These are phyloP conservation scores for Xiphorhynchus elegans DNA, from an alignment of 2,113 vertebrate genomes.

Conservation along the genomic window DNA sequence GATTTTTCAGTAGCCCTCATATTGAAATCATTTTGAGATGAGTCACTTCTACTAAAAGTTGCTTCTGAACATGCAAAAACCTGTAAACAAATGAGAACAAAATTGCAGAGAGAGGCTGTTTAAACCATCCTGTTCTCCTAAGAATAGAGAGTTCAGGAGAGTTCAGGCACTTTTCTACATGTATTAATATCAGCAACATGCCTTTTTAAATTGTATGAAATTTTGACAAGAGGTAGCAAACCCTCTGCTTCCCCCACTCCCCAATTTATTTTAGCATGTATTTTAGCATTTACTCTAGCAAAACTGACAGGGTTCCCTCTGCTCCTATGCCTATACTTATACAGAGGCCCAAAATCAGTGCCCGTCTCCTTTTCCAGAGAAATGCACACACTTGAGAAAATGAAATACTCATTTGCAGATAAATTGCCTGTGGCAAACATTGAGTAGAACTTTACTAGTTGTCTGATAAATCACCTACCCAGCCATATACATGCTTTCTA, in stretches of 20 bases:
- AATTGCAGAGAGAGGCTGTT: not conserved
- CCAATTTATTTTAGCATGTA: not conserved
- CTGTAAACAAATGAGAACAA: not conserved
- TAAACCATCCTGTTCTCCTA: not conserved
- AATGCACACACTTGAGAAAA: not conserved
- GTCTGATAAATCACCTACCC: not conserved
- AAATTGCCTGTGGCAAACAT: not conserved
- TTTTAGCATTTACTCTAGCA: not conserved
- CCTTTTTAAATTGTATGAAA: not conserved
- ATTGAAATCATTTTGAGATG: not conserved
- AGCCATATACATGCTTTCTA: not conserved
- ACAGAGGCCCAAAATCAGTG: not conserved
- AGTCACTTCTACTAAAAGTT: not conserved
- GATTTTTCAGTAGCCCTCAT: not conserved
- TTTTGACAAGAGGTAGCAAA: not conserved
- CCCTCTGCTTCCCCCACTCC: too few relatives aligned
- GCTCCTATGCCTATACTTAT: not conserved
- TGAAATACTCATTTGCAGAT: conserved; percentile 1
- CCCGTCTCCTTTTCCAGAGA: not conserved
- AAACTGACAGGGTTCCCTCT: not conserved
- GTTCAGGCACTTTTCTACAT: not conserved
- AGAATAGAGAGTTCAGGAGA: not conserved
- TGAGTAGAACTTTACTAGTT: not conserved
- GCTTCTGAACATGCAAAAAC: not conserved
- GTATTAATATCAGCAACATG: not conserved